Base-by-base conservation (phyloP, 2,113 vertebrate species). In the Centropus bengalensis region DNA sequence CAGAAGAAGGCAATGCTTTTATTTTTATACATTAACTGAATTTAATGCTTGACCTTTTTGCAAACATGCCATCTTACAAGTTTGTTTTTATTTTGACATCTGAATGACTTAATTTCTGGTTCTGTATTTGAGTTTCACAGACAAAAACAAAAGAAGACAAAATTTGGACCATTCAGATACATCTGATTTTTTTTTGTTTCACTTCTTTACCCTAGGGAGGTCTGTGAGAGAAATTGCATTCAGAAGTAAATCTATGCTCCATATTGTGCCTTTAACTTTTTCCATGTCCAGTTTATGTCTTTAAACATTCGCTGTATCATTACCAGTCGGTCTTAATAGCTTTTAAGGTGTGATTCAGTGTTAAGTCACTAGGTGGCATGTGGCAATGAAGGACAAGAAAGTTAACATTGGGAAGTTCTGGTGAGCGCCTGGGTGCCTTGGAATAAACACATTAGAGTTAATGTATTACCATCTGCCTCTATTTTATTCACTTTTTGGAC, bases 351-450 rank as follows among this genome's bases (percentile, higher is more conserved):
- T 56, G 77, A 20, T 94, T 89, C 84, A 32, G 63, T 3, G 14
- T 28, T 19, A 30, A 62, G 83, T 60, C 96, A 47, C 94, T 96
- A 95, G 94, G 81, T 97, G 96, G 96, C 97, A 93, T 69, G 78
- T 89, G 91, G 67, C 83, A 74, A 59, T 93, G 96, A 69, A 51
- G 52, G 63, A 93, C 86, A 91, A 44, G 44, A 56, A 86, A 81
- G 59, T 79, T 38, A 33, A 33, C 59, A 2, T 0, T 27, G 47
- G 59, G 68, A 64, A n/a, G 33, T 73, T 93, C 78, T 66, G 44
- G 38, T 3, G 78, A 64, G 32, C 1, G 4, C 78, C 79, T 44
- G 47, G 42, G 10, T 0, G 6, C 42, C 38, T 84, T 66, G 88
- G 52, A 88, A 86, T 62, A 76, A 73, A 33, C 63, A 27, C 0